Base-by-base conservation (phyloP, 2,113 vertebrate genomes). In the Sturnira hondurensis region DNA sequence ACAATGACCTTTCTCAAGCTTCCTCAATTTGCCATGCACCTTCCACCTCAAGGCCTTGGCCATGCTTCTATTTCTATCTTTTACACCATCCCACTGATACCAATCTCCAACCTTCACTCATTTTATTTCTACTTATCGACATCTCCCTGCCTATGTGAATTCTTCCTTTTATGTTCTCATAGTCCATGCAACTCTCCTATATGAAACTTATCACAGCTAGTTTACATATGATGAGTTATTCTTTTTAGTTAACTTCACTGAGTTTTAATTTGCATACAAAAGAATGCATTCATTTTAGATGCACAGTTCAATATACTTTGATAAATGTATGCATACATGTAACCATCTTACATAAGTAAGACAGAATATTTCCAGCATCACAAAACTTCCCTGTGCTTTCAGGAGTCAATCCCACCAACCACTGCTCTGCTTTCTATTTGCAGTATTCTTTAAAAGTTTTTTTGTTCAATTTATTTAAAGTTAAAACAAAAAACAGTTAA, bases 211-310 rank as follows among this genome's bases (percentile, higher is more conserved):
- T 1, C 33, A 65, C 16, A 80, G 61, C 63, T 96, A 86, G 78
- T 93, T 81, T 73, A 82, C 43, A 77, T 89, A 84, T 94, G 81
- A 5, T 95, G 67, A 77, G 47, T 90, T 91, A 88, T 31, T 89
- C 43, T 91, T 91, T 85, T 80, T 81, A 93, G 87, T 56, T 24
- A 91, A 71, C 8, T 61, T 74, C 78, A 76, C 3, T 70, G 36
- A 70, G 7, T 65, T 36, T 78, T 22, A 74, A 63, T 86, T 94
- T 82, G 77, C 22, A 74, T 81, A 50, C 7, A 76, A 83, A 93
- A 74, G 94, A 90, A 95, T 92, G 83, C 38, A 65, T 70, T 17
- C 26, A 26, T 87, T 94, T 92, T 78, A 83, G 43, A 71, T 89
- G 43, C 33, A 74, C 11, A 43, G 10, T 50, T 89, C 56, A 91